Base-by-base conservation (phyloP, 1,140 invertebrate genomes). In the Scaptodrosophila lebanonensis region DNA sequence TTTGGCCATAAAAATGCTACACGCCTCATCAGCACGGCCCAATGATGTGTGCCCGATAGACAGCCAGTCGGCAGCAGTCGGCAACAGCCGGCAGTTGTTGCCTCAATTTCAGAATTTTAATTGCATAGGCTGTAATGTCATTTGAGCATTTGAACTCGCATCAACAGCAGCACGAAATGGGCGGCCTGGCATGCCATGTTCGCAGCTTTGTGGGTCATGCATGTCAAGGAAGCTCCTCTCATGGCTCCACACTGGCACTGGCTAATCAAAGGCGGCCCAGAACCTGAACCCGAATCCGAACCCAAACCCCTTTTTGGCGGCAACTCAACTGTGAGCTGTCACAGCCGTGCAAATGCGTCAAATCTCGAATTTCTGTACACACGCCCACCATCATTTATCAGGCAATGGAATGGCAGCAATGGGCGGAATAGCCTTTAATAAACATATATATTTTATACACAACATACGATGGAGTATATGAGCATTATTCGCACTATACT, bases 361-460 rank as follows among this genome's bases (percentile, higher is more conserved):
- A 25, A 25, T 3, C 8, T 3, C 22, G 22, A 3, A 25, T 25
- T 25, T 29, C 48, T 25, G 38, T 54, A 27, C 56, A 58, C 68
- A 79, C 73, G 73, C 73, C 73, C 65, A 77, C 75, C 52, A 45
- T 52, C 69, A 77, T 77, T 77, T 77, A 77, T 82, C 73, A 79
- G 73, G 38, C 45, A n/a, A n/a, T n/a, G n/a, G n/a, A n/a, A n/a
- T n/a, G n/a, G n/a, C n/a, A n/a, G n/a, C n/a, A n/a, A n/a, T n/a
- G n/a, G n/a, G n/a, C n/a, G n/a, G n/a, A n/a, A n/a, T n/a, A n/a
- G 67, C 68, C 52, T 77, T 73, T 77, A 77, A 82, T 77, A 77
- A 77, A 68, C 66, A 71, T 65, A 57, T n/a, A n/a, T n/a, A n/a
- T n/a, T n/a, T n/a, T n/a, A n/a, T n/a, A n/a, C n/a, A n/a, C n/a